Conservation (phyloP, 1,140 invertebrate genomes). For the Zaprionus ornatus region DNA sequence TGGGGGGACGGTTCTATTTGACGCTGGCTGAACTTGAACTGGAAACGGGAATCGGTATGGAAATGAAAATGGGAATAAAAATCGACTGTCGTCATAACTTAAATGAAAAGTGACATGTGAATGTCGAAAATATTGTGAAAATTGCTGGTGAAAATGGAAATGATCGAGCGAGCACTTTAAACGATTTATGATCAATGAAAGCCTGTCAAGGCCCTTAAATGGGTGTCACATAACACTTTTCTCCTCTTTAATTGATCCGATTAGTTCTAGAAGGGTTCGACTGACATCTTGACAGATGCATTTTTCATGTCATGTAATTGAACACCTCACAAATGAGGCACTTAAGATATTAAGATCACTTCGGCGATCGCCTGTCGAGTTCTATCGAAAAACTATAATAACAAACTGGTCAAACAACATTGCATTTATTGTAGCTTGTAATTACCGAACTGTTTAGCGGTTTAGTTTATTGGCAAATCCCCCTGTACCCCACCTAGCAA, state of each 20-base stretch:
- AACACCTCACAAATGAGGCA: slow-evolving; percentile 62
- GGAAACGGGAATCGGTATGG: slow-evolving; percentile 21
- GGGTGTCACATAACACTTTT: slow-evolving; percentile 4
- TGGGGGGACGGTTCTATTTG: slow-evolving; percentile 7
- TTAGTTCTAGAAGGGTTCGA: slow-evolving; percentile 1
- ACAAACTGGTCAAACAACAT: neutral
- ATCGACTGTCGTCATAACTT: neutral
- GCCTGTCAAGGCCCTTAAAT: slow-evolving; percentile 16
- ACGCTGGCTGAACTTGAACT: slow-evolving; percentile 59
- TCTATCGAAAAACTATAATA: slow-evolving; percentile 5
- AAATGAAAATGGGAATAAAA: slow-evolving; percentile 3
- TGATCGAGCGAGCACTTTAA: slow-evolving; percentile 30
- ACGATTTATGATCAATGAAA: slow-evolving; percentile 28
- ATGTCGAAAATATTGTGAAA: slow-evolving; percentile 18
- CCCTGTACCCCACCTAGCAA: slow-evolving; percentile 36
- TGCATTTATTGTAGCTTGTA: neutral
- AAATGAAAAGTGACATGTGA: slow-evolving; percentile 56
- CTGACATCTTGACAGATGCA: slow-evolving; percentile 54
- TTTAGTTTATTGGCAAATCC: neutral
- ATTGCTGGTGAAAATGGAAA: slow-evolving; percentile 44
- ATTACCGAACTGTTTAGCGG: neutral
- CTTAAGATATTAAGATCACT: slow-evolving; percentile 42
- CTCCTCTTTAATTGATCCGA: slow-evolving; percentile 30
- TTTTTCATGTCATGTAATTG: slow-evolving; percentile 69
- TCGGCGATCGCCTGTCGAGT: slow-evolving; percentile 17